Percentiles rank a stretch among this genome's conserved stretches.
phyloP scores from a whole-genome alignment of 2,888 invertebrate genomes.

The Cryptocheilus praepositus region DNA sequence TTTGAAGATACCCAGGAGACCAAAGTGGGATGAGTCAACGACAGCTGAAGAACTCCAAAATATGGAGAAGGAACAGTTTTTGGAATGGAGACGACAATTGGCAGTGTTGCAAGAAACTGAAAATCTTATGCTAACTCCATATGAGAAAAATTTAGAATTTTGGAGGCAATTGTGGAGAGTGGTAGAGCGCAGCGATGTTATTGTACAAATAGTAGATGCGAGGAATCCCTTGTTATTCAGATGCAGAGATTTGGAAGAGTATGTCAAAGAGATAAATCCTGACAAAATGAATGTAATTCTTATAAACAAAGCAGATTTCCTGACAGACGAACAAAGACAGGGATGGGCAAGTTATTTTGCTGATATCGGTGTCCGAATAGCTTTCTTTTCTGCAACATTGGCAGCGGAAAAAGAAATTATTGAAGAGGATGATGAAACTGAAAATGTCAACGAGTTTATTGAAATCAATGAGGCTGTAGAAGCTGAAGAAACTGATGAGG shows the following conservation, averaged over 20 bases:
- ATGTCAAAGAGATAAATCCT: constrained; percentile 85
- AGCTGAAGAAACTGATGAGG: constrained; percentile 22
- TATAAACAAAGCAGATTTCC: constrained; percentile 96
- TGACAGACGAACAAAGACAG: constrained; percentile 86
- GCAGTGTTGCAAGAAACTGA: constrained; percentile 87
- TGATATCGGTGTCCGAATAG: constrained; percentile 81
- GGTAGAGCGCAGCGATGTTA: constrained; percentile 95
- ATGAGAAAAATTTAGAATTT: constrained; percentile 97
- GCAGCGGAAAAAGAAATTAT: constrained; percentile 75
- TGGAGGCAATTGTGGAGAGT: constrained; percentile 99
- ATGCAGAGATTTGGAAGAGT: constrained; percentile 92
- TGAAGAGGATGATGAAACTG: constrained; percentile 47
- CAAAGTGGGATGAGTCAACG: constrained; percentile 86
- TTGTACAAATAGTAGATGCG: constrained; percentile 96
- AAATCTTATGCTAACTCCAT: constrained; percentile 92
- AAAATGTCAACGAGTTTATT: neutral
- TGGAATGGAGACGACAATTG: constrained; percentile 92
- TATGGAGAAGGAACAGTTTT: constrained; percentile 88
- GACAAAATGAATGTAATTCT: constrained; percentile 88
- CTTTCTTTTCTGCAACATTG: constrained; percentile 93
- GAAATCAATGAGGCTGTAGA: neutral
- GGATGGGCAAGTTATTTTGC: constrained; percentile 92
- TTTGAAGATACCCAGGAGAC: constrained; percentile 90
- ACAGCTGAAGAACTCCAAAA: constrained; percentile 87
- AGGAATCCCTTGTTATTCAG: constrained; percentile 95